Conservation (phyloP, 1,140 invertebrate genomes). For the Trichonephila clavata region DNA sequence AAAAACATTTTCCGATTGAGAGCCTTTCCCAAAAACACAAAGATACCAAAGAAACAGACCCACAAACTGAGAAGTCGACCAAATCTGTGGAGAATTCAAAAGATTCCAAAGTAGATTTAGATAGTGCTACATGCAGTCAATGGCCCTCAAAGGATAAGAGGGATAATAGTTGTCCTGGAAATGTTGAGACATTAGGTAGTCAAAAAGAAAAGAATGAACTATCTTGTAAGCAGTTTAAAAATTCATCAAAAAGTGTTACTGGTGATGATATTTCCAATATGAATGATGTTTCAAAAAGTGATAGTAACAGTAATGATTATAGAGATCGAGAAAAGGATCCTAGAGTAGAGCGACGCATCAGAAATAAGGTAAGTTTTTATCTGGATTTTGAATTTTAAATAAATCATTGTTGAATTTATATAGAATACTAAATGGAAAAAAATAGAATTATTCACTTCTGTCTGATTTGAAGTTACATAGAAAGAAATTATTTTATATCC, state of each 20-base stretch:
- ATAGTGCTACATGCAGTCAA: neutral
- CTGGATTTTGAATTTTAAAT: no score
- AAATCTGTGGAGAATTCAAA: constrained; percentile 1
- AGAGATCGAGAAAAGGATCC: constrained; percentile 69
- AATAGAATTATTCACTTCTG: no score
- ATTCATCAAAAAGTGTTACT: constrained; percentile 67
- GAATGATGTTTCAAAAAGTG: constrained; percentile 61
- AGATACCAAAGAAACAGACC: neutral
- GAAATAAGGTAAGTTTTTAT: constrained; percentile 69
- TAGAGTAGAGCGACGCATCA: constrained; percentile 68
- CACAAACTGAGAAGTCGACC: neutral
- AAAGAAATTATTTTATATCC: no score
- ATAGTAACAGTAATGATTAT: constrained; percentile 42
- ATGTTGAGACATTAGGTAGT: constrained; percentile 64
- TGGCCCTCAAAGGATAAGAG: constrained; percentile 64
- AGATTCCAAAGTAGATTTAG: neutral
- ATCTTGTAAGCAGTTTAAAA: neutral
- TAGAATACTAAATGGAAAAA: no score
- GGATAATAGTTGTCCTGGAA: constrained; percentile 73
- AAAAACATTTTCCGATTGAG: constrained; percentile 16
- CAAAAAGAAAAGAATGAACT: constrained; percentile 62
- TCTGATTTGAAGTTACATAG: no score
- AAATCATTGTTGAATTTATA: no score
- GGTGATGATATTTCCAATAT: constrained; percentile 38
- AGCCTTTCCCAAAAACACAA: constrained; percentile 5